Conservation (phyloP, 2,113 vertebrate genomes). For the Pelodiscus sinensis region DNA sequence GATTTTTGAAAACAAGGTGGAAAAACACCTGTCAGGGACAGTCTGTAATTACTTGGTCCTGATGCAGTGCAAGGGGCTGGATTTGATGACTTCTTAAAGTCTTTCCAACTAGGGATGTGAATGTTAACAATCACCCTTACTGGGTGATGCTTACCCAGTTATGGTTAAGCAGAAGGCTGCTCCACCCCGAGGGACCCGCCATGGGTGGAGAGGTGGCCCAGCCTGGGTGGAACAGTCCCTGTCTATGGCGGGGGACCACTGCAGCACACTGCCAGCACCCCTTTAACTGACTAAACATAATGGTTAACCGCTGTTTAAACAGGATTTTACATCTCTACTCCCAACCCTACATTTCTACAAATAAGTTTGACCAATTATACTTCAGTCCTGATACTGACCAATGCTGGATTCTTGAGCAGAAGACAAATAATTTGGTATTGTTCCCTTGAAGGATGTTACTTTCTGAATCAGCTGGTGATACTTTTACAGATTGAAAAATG, state of each 20-base stretch:
- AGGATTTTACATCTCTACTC: no score
- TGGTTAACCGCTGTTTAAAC: no score
- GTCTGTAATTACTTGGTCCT: not conserved
- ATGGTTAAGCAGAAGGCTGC: no score
- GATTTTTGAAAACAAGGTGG: not conserved
- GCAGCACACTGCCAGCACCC: no score
- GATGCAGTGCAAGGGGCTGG: not conserved
- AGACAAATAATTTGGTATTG: not conserved
- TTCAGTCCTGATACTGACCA: not conserved
- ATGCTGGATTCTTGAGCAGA: not conserved
- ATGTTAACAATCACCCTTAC: no score
- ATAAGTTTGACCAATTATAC: not conserved
- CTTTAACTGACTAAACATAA: no score
- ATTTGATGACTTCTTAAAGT: not conserved
- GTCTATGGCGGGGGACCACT: no score
- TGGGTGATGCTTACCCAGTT: no score
- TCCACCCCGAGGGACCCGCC: no score
- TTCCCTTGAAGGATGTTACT: not conserved
- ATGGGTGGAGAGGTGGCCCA: no score
- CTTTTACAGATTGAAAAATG: not conserved
- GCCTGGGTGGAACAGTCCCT: no score
- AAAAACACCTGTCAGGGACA: not conserved
- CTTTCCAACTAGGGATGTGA: not conserved
- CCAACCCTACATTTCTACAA: not conserved
- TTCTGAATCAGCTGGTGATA: not conserved